phyloP scores from a whole-genome alignment of 2,888 invertebrate species.

The Microchrysa polita region DNA sequence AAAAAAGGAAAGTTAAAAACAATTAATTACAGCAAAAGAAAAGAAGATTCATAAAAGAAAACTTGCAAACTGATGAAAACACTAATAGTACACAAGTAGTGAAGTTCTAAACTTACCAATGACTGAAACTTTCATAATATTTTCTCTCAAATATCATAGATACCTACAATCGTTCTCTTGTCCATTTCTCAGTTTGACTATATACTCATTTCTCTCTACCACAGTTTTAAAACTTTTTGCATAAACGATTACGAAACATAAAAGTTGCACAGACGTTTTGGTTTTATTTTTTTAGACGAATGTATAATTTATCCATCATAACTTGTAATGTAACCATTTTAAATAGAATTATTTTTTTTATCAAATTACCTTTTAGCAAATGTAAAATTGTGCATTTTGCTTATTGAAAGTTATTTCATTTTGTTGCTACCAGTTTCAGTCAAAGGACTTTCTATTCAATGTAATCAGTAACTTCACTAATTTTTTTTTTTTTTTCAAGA shows the following conservation, averaged over 20 bases:
- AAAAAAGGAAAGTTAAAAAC: constrained; percentile 38
- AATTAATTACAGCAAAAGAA: constrained; percentile 40
- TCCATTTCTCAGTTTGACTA: background rate
- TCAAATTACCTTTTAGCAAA: no score
- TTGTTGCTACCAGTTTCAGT: constrained; percentile 13
- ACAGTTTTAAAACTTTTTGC: no score
- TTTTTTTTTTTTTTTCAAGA: background rate
- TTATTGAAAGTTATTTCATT: background rate
- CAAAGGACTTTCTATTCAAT: constrained; percentile 15
- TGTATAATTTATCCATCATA: no score
- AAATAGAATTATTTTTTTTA: no score
- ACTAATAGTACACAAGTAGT: background rate
- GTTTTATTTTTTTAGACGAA: no score
- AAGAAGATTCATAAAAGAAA: constrained; percentile 13
- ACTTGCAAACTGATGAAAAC: constrained; percentile 23
- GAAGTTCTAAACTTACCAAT: constrained; percentile 32
- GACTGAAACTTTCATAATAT: constrained; percentile 31
- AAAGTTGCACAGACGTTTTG: no score
- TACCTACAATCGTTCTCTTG: background rate
- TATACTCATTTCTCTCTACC: no score
- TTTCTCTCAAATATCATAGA: background rate
- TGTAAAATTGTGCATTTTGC: no score
- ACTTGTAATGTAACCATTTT: no score
- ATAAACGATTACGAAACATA: no score
- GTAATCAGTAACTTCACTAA: constrained; percentile 26